Conservation (phyloP, 2,113 vertebrate genomes). For the Ammodytes marinus region DNA sequence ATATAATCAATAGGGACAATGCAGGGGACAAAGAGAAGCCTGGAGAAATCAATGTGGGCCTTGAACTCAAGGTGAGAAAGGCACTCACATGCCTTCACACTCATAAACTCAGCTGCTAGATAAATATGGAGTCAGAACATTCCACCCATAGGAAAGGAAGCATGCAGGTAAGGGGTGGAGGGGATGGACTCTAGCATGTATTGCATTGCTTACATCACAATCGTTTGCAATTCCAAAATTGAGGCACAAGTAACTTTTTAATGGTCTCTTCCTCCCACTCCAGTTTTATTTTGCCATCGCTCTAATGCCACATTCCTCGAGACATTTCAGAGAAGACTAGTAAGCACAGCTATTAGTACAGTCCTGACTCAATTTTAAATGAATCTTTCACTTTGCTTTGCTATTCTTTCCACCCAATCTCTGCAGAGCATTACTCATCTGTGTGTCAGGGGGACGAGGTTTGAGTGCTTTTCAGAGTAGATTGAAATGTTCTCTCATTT, state of each 20-base stretch:
- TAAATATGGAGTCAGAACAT: slow-evolving; percentile 11
- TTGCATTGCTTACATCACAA: slow-evolving; percentile 18
- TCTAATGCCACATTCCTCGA: slow-evolving; percentile 20
- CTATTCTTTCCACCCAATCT: slow-evolving; percentile 28
- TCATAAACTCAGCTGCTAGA: slow-evolving; percentile 55
- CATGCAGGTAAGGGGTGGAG: not conserved
- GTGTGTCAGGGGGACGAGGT: slow-evolving; percentile 39
- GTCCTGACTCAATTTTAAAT: slow-evolving; percentile 39
- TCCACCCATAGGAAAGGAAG: slow-evolving; percentile 37
- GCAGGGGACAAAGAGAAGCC: slow-evolving; percentile 45
- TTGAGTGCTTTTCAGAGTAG: slow-evolving; percentile 22
- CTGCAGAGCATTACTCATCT: slow-evolving; percentile 62
- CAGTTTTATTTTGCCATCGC: not conserved
- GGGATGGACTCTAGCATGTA: not conserved
- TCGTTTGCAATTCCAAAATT: slow-evolving; percentile 1
- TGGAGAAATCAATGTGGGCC: slow-evolving; percentile 64
- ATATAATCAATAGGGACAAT: slow-evolving; percentile 70
- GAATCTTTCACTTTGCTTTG: slow-evolving; percentile 31
- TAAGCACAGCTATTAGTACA: slow-evolving; percentile 14
- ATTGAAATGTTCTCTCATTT: not conserved
- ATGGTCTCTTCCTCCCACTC: not conserved
- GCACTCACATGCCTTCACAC: slow-evolving; percentile 14
- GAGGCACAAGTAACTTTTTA: slow-evolving; percentile 2
- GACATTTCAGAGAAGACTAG: slow-evolving; percentile 44
- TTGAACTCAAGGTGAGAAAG: slow-evolving; percentile 64